phyloP scores from a whole-genome alignment of 2,797 vertebrate species.

The Tenualosa ilisha region DNA sequence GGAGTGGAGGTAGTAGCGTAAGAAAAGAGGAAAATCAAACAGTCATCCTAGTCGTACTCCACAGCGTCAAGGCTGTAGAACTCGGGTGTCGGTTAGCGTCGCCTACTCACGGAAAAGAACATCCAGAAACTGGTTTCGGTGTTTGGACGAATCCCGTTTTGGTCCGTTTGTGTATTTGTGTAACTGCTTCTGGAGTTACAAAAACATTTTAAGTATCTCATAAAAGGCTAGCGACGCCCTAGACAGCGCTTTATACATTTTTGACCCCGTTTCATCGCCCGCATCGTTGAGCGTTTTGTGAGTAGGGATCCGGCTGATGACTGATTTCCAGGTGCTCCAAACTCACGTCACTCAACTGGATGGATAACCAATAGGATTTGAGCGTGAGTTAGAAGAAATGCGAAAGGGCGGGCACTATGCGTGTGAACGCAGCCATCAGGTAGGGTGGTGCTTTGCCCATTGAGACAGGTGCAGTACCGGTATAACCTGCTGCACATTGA shows the following conservation, averaged over 20 bases:
- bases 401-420: constrained; percentile 62
- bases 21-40: constrained; percentile 58
- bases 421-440: constrained; percentile 63
- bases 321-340: constrained; percentile 77
- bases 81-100: constrained; percentile 67
- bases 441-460: constrained; percentile 53
- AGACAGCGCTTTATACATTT: constrained; percentile 59
- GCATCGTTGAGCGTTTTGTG: constrained; percentile 68
- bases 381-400: constrained; percentile 26
- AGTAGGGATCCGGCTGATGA: constrained; percentile 60
- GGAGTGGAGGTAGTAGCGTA: constrained; percentile 40
- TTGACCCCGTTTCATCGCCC: constrained; percentile 65
- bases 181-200: not conserved
- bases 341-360: constrained; percentile 61
- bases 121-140: constrained; percentile 61
- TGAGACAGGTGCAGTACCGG: constrained; percentile 70
- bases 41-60: constrained; percentile 68
- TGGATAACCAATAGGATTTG: constrained; percentile 66
- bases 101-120: constrained; percentile 58
- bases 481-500: constrained; percentile 35
- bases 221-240: constrained; percentile 38
- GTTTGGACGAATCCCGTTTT: constrained; percentile 44
- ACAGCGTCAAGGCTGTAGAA: constrained; percentile 59
- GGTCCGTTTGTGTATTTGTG: constrained; percentile 4
- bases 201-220: not conserved